Conservation (phyloP, 92 coral and sea anemone species). For the Plumapathes pennacea region DNA sequence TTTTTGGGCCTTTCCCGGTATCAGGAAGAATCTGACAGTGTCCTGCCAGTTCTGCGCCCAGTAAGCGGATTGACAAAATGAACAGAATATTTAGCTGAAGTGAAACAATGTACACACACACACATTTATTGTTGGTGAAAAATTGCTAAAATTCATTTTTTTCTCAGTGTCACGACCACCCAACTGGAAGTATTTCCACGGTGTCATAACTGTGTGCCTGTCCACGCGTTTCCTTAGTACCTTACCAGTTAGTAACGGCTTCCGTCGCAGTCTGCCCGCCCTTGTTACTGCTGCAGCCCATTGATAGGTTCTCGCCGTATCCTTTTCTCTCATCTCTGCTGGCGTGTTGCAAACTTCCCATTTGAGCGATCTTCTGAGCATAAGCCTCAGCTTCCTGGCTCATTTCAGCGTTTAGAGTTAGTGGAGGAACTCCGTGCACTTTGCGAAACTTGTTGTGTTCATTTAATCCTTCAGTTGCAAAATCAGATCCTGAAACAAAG, state of each 20-base stretch:
- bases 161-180: too few relatives aligned
- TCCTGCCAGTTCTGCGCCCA: too few relatives aligned
- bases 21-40: too few relatives aligned
- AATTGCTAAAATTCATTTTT: too few relatives aligned
- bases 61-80: too few relatives aligned
- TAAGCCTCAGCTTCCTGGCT: slow-evolving; percentile 59
- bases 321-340: slow-evolving; percentile 38
- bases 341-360: slow-evolving; percentile 57
- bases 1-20: too few relatives aligned
- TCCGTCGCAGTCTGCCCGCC: slow-evolving; percentile 59
- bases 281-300: slow-evolving; percentile 54
- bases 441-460: slow-evolving; percentile 72
- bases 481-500: too few relatives aligned
- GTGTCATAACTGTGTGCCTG: too few relatives aligned
- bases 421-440: slow-evolving; percentile 66
- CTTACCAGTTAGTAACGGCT: slow-evolving; percentile 66
- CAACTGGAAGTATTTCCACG: too few relatives aligned
- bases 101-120: too few relatives aligned
- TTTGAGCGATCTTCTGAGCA: slow-evolving; percentile 56
- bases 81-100: too few relatives aligned
- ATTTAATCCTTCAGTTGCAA: slow-evolving; percentile 43
- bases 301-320: slow-evolving; percentile 82
- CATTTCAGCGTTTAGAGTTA: slow-evolving; percentile 65
- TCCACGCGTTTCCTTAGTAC: not conserved
- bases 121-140: too few relatives aligned